Evolutionary conservation across 2,888 invertebrate genomes (phyloP).

Genomic region (Acanthoscelides obtectus): DNA sequence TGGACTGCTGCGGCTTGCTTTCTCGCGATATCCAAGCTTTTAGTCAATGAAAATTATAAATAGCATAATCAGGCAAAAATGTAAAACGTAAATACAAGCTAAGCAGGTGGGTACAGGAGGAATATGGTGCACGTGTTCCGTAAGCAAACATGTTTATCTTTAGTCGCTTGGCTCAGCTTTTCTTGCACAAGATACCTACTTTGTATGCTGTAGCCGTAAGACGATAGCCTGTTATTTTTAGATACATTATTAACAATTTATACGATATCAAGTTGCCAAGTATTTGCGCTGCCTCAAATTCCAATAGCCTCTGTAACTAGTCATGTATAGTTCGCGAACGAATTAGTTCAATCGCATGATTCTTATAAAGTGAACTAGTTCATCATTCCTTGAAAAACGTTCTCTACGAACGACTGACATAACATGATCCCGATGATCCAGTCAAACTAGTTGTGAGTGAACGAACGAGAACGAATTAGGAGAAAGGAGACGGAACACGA

Average conservation of each 20-base stretch:
- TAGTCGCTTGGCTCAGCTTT: constrained; percentile 13
- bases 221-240: neutral
- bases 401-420: no score
- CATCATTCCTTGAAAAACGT: no score
- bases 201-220: neutral
- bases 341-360: no score
- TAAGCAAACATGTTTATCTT: constrained; percentile 8
- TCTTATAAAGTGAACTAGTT: no score
- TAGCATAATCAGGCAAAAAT: neutral
- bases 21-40: no score
- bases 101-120: constrained; percentile 6
- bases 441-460: no score
- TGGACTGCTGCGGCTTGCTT: no score
- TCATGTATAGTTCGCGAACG: no score
- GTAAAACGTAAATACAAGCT: constrained; percentile 1
- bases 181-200: neutral
- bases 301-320: neutral
- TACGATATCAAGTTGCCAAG: neutral
- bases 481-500: no score
- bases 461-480: no score
- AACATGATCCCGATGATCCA: no score
- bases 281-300: neutral
- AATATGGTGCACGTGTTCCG: constrained; percentile 7
- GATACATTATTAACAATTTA: neutral
- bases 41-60: neutral